Evolutionary conservation across 1,140 invertebrate species (phyloP).

Genomic region (Orussus abietinus): DNA sequence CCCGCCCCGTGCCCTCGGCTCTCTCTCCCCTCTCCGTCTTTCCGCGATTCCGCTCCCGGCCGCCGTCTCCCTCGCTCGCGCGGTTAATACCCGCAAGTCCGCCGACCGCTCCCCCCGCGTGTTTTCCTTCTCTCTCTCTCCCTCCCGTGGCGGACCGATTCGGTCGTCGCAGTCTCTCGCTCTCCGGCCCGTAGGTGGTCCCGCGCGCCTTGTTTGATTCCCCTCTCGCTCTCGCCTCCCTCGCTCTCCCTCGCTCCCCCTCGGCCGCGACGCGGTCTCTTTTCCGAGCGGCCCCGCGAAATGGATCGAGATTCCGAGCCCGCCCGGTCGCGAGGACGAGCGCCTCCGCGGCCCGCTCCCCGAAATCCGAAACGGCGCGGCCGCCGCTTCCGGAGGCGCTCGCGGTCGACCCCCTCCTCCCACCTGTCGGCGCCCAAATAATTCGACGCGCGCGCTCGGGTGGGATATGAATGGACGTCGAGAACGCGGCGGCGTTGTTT

Average conservation of each 20-base stretch:
- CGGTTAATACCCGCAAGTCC: slow-evolving; percentile 12
- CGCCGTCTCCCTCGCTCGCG: slow-evolving; percentile 8
- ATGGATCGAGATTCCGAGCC: slow-evolving; percentile 11
- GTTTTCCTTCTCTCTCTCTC: slow-evolving; percentile 1
- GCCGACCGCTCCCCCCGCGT: slow-evolving; percentile 5
- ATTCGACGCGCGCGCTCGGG: slow-evolving; percentile 27
- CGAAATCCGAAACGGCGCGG: no score
- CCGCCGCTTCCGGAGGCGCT: no score
- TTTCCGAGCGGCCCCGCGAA: neutral
- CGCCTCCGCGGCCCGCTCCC: neutral
- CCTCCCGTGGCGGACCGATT: slow-evolving; percentile 13
- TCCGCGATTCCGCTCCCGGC: slow-evolving; percentile 7
- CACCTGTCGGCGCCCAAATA: slow-evolving; percentile 24
- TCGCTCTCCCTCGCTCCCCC: slow-evolving; percentile 5
- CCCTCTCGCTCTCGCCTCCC: slow-evolving; percentile 12
- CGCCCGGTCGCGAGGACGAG: neutral
- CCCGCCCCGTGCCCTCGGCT: slow-evolving; percentile 10
- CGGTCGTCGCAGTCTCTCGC: slow-evolving; percentile 25
- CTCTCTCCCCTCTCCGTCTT: slow-evolving; percentile 11
- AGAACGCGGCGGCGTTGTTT: slow-evolving; percentile 36
- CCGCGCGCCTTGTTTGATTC: slow-evolving; percentile 14
- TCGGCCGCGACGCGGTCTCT: slow-evolving; percentile 6
- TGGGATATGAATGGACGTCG: slow-evolving; percentile 38
- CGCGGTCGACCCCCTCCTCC: neutral
- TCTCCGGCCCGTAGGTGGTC: slow-evolving; percentile 24